Percentiles rank a stretch among this genome's conserved stretches.
Evolutionary conservation across 53 echinoderm and acorn worm species (phyloP).

Genomic region (Stichopus horrens): DNA sequence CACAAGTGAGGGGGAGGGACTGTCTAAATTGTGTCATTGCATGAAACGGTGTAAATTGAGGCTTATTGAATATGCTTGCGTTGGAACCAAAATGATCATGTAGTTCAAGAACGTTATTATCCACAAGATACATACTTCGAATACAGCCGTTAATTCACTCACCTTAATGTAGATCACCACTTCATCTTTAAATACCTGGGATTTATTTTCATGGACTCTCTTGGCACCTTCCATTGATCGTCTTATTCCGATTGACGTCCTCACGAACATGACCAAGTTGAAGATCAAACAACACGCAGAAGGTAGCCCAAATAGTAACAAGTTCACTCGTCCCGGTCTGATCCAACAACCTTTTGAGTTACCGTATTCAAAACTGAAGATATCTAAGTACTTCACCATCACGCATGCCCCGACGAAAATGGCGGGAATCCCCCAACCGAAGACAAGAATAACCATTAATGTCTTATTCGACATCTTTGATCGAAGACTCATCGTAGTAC

Average conservation of each 20-base stretch:
- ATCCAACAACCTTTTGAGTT: slow-evolving; percentile 14
- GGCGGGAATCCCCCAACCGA: slow-evolving; percentile 40
- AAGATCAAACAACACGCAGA: not conserved
- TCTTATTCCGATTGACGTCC: not conserved
- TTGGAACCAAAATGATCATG: no score
- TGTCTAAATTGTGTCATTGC: no score
- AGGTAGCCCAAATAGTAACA: slow-evolving; percentile 3
- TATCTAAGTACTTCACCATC: not conserved
- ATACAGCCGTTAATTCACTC: not conserved
- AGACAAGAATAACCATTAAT: not conserved
- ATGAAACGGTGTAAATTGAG: no score
- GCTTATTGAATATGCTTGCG: no score
- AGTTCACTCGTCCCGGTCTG: slow-evolving; percentile 3
- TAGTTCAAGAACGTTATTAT: no score
- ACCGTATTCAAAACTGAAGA: not conserved
- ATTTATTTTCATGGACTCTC: slow-evolving; percentile 1
- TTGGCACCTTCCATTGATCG: not conserved
- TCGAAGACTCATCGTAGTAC: not conserved
- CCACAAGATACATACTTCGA: no score
- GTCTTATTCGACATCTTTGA: not conserved
- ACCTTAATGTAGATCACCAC: slow-evolving; percentile 15
- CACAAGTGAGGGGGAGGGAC: no score
- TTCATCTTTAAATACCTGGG: not conserved
- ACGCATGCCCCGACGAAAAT: slow-evolving; percentile 6
- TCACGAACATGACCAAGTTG: slow-evolving; percentile 6